A percentile compares a stretch with the other conserved stretches of the same genome.
phyloP scores from a whole-genome alignment of 1,140 invertebrate species.

The Trichogramma pretiosum region DNA sequence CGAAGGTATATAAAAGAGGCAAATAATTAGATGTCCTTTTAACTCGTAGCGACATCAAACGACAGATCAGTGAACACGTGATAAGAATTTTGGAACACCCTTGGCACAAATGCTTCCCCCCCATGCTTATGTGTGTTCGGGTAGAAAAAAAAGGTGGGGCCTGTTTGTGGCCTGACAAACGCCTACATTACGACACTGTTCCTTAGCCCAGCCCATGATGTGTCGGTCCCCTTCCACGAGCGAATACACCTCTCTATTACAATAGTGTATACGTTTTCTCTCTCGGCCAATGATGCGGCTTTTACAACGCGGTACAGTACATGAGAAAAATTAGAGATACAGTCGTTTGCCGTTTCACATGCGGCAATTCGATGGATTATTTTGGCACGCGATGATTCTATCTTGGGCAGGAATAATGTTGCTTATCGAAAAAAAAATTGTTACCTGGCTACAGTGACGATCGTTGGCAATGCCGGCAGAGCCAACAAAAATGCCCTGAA shows the following conservation, averaged over 20 bases:
- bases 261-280: no score
- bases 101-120: conserved; percentile 25
- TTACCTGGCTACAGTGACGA: conserved; percentile 66
- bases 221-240: conserved; percentile 20
- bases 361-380: no score
- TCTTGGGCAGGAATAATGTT: no score
- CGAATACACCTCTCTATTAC: no score
- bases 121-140: conserved; percentile 20
- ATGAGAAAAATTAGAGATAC: no score
- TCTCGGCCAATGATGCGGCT: no score
- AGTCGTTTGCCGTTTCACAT: no score
- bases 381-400: no score
- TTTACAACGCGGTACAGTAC: no score
- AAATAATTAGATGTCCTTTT: no score
- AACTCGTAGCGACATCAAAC: conserved; percentile 33
- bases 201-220: conserved; percentile 21
- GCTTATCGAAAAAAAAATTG: no score
- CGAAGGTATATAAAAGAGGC: no score
- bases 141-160: conserved; percentile 31
- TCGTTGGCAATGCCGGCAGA: conserved; percentile 55
- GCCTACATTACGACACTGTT: conserved; percentile 27
- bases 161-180: conserved; percentile 27
- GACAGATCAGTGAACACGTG: conserved; percentile 25
- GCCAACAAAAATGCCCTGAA: conserved; percentile 53
- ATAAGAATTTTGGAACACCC: conserved; percentile 34